Base-by-base conservation (phyloP, 2,113 vertebrate species). In the Psephotus haematonotus region DNA sequence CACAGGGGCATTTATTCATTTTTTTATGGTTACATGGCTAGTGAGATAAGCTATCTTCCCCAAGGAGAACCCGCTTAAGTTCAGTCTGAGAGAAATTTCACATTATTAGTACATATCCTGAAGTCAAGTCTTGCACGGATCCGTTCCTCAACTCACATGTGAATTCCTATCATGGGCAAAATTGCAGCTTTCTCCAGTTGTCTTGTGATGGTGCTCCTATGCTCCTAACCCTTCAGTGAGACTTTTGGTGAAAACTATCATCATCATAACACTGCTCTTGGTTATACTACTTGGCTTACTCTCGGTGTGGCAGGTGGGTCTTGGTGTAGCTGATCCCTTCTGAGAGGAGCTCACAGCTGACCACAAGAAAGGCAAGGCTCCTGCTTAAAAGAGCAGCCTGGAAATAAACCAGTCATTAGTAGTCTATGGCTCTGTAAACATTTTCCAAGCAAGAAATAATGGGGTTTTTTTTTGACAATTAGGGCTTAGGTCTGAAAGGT, bases 381-480 rank as follows among this genome's bases (percentile, higher is more conserved):
- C 62, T 22, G 24, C 12, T 33, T 57, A 9, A 8, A 6, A 43
- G 29, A 59, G 62, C 71, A 68, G 37, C 31, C 23, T 11, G 46
- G 13, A 31, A 49, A 43, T 25, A 60, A 28, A 43, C 28, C 6
- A 3, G 28, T 11, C 50, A 25, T 16, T 13, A 12, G 16, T 17
- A 35, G 8, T 29, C 22, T 5, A 0, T 13, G 14, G 18, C 41
- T 35, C 83, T 77, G 46, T 7, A 62, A 60, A 35, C 50, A 20
- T 20, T 17, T 39, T 17, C 28, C 57, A 62, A 64, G 37, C 41
- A 65, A 24, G 8, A 76, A 60, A 41, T 10, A 25, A 19, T 37
- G 23, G 0, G 4, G 3, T 18, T 22, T 25, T 8, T 8, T 22
- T 22, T 28, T 8, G 17, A 28, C 47, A n/a, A 20, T 2, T 22